Evolutionary conservation across 2,888 invertebrate species (phyloP).

Genomic region (Catotricha subobsoleta): DNA sequence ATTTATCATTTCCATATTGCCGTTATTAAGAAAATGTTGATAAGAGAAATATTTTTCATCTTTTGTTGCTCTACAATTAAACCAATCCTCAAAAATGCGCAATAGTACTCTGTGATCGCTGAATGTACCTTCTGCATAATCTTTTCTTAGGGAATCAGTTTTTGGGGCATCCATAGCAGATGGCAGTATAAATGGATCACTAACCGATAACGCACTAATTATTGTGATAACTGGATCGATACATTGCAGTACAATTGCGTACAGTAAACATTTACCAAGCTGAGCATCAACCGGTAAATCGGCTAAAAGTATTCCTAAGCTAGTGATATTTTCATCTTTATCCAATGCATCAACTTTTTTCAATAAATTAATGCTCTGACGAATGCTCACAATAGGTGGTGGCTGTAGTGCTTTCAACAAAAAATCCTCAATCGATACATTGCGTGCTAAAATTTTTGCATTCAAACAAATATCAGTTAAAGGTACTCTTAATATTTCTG

Average conservation of each 20-base stretch:
- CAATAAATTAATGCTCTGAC: slow-evolving; percentile 47
- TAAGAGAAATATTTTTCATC: slow-evolving; percentile 53
- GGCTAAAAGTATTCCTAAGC: slow-evolving; percentile 72
- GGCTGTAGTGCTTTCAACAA: slow-evolving; percentile 71
- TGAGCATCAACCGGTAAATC: slow-evolving; percentile 85
- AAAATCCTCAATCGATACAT: slow-evolving; percentile 58
- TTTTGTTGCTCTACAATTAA: slow-evolving; percentile 40
- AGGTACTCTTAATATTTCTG: slow-evolving; percentile 76
- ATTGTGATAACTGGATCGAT: slow-evolving; percentile 83
- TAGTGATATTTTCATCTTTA: slow-evolving; percentile 69
- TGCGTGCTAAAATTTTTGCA: slow-evolving; percentile 64
- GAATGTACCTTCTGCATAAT: slow-evolving; percentile 53
- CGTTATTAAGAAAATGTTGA: slow-evolving; percentile 55
- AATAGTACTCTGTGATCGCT: slow-evolving; percentile 85
- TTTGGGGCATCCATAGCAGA: slow-evolving; percentile 38
- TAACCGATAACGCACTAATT: slow-evolving; percentile 60
- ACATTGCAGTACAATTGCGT: slow-evolving; percentile 78
- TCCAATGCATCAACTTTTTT: slow-evolving; percentile 75
- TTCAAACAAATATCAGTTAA: slow-evolving; percentile 77
- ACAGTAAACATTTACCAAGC: slow-evolving; percentile 79
- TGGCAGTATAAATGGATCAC: slow-evolving; percentile 66
- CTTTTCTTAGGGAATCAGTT: slow-evolving; percentile 43
- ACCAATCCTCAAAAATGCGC: slow-evolving; percentile 57
- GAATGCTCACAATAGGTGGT: slow-evolving; percentile 57
- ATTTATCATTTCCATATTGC: slow-evolving; percentile 79